phyloP scores from a whole-genome alignment of 2,113 vertebrate genomes.

The Microcebus griseorufus region DNA sequence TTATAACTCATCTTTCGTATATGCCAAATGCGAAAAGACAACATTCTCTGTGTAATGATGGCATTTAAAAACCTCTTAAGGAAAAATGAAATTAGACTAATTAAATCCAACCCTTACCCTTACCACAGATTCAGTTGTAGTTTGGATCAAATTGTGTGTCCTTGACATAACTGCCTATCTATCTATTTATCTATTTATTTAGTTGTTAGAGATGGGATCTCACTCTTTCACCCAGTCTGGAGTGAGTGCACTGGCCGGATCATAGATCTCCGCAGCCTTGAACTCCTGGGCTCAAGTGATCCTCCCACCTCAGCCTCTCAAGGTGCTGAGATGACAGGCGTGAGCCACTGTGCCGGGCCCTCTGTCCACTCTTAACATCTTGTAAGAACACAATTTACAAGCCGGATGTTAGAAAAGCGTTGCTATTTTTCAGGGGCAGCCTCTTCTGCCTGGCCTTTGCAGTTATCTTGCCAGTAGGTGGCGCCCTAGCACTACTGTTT shows the following conservation, averaged over 20 bases:
- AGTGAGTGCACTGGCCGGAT: too few relatives aligned
- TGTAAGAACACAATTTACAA: neutral
- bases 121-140: neutral
- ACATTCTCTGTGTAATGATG: neutral
- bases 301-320: too few relatives aligned
- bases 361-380: neutral
- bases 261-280: too few relatives aligned
- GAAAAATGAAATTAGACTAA: neutral
- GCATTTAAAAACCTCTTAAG: neutral
- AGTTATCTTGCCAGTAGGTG: constrained; percentile 63
- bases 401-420: neutral
- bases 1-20: neutral
- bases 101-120: neutral
- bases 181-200: neutral
- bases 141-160: neutral
- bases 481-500: constrained; percentile 36
- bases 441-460: neutral
- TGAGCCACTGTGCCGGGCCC: too few relatives aligned
- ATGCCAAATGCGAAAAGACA: neutral
- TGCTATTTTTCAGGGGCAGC: neutral
- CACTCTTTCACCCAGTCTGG: too few relatives aligned
- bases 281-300: too few relatives aligned
- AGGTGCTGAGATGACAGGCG: too few relatives aligned
- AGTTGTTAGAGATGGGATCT: too few relatives aligned
- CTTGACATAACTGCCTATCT: neutral